Evolutionary conservation across 2,113 vertebrate genomes (phyloP), one percentile per base, ranked within the genome.

Genomic region (Nannospalax galili): DNA sequence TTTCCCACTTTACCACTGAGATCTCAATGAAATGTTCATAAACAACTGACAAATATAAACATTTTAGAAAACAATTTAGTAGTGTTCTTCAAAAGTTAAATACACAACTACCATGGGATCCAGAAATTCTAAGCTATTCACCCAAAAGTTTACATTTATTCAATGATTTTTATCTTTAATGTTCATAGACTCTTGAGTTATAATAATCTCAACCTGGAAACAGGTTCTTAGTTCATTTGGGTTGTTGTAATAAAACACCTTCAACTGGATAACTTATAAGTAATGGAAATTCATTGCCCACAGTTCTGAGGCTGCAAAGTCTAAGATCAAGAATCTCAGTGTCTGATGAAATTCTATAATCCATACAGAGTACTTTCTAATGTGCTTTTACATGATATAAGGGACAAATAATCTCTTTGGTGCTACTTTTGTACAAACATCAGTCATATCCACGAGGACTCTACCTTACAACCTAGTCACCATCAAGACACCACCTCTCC

Each of bases 1-100:
- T 24, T 92, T 87, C 16, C 28, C 28, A 94, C 64, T 86, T 93
- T 93, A 56, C 7, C 42, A 26, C 32, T 78, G 74, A 91, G 40
- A 85, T 5, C 77, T 70, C 70, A 8, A 89, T 45, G 9, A 14
- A 75, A 62, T 87, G 15, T 32, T 92, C 16, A 74, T 62, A 40
- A 19, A 79, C 16, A 69, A 75, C 20, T 92, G 3, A 1, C 72
- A 65, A 24, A 19, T 65, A 88, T 56, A 6, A 28, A 89, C 5
- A 80, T 11, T 52, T 93, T 32, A 19, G 45, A 95, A 95, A 77
- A 60, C 11, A 52, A 52, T 4, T 62, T 48, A n/a, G n/a, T n/a
- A n/a, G n/a, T n/a, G n/a, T n/a, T n/a, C n/a, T n/a, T n/a, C n/a
- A n/a, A n/a, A n/a, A n/a, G n/a, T n/a, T n/a, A n/a, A n/a, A n/a